These are phyloP conservation scores for Leucophenga maculata DNA, from an alignment of 2,888 invertebrate species.

Conservation along the genomic window DNA sequence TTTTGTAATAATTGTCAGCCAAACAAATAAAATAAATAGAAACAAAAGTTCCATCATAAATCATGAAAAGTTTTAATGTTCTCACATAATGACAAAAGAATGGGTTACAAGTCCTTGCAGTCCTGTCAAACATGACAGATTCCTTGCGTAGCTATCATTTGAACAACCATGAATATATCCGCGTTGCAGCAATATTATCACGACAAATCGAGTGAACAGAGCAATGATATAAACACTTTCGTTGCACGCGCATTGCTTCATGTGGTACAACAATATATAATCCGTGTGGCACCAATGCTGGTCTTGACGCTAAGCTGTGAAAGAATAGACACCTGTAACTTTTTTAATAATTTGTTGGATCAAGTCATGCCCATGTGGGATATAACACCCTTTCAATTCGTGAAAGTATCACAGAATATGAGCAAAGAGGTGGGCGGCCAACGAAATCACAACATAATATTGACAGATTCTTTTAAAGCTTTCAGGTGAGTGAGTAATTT, in stretches of 20 bases:
- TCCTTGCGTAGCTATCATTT: too few relatives aligned
- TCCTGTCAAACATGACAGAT: too few relatives aligned
- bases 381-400: too few relatives aligned
- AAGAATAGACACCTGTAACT: conserved; percentile 49
- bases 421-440: too few relatives aligned
- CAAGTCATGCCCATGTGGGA: too few relatives aligned
- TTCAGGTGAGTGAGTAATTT: neutral
- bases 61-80: too few relatives aligned
- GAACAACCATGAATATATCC: conserved; percentile 52
- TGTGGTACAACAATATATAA: conserved; percentile 53
- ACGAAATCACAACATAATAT: too few relatives aligned
- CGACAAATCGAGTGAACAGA: conserved; percentile 49
- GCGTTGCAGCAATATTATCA: conserved; percentile 46
- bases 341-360: conserved; percentile 46
- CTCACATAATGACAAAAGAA: too few relatives aligned
- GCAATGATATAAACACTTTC: conserved; percentile 49
- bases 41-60: conserved; percentile 38
- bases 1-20: conserved; percentile 10
- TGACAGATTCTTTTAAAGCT: too few relatives aligned
- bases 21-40: conserved; percentile 38
- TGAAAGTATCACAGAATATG: too few relatives aligned
- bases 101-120: too few relatives aligned
- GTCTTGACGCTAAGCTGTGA: conserved; percentile 54
- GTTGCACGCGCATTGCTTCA: conserved; percentile 54
- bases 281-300: conserved; percentile 52